phyloP scores from a whole-genome alignment of 2,797 vertebrate species.

The Chiloscyllium punctatum region DNA sequence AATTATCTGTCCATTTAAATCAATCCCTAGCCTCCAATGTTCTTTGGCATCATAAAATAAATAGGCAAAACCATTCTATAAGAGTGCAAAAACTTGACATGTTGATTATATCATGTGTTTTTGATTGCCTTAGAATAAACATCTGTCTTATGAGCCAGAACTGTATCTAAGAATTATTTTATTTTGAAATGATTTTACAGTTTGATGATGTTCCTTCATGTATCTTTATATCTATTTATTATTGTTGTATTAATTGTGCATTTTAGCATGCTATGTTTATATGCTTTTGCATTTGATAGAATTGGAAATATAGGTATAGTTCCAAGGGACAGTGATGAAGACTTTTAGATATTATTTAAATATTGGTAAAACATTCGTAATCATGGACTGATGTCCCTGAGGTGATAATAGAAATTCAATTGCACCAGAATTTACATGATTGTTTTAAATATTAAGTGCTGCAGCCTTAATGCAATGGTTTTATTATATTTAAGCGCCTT shows the following conservation, averaged over 20 bases:
- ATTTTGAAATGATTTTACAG: background rate
- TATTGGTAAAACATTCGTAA: background rate
- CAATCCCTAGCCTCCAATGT: background rate
- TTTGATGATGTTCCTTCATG: background rate
- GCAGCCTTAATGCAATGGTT: background rate
- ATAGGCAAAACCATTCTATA: background rate
- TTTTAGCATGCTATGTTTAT: background rate
- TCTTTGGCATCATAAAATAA: background rate
- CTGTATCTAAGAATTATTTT: background rate
- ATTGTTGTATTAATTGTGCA: background rate
- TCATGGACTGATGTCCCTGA: background rate
- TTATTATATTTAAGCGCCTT: background rate
- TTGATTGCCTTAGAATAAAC: background rate
- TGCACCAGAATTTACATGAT: background rate
- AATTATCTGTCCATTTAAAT: slow-evolving; percentile 7
- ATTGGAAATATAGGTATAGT: background rate
- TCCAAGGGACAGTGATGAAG: background rate
- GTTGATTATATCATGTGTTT: background rate
- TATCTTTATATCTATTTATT: background rate
- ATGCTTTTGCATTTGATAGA: background rate
- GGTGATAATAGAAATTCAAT: background rate
- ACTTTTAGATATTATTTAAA: background rate
- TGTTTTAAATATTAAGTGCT: background rate
- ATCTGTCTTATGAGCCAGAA: background rate
- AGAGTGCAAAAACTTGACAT: background rate